Evolutionary conservation across 2,113 vertebrate species (phyloP).

Genomic region (Salvelinus fontinalis): DNA sequence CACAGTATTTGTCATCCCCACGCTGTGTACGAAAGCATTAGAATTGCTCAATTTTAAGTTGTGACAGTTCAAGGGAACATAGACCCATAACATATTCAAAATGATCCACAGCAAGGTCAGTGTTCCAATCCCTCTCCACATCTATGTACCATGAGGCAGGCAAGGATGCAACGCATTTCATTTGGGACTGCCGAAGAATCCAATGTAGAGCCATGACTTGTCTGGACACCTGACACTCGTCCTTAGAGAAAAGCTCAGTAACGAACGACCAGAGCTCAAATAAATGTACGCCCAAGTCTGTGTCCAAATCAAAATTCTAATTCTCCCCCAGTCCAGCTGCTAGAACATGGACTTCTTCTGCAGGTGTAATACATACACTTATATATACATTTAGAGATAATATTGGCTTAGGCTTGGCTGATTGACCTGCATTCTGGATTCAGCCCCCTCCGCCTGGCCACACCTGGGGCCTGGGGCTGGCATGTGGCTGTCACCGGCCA

Average conservation of each 20-base stretch:
- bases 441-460: conserved; percentile 80
- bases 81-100: conserved; percentile 74
- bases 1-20: conserved; percentile 45
- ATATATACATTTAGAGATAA: conserved; percentile 91
- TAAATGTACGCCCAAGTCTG: conserved; percentile 57
- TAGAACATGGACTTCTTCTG: conserved; percentile 58
- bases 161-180: conserved; percentile 72
- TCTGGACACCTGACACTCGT: conserved; percentile 67
- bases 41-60: conserved; percentile 72
- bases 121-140: conserved; percentile 68
- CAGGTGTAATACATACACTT: conserved; percentile 75
- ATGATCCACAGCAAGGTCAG: conserved; percentile 71
- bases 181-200: conserved; percentile 67
- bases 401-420: conserved; percentile 81
- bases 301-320: conserved; percentile 42
- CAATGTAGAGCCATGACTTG: conserved; percentile 74
- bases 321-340: conserved; percentile 21
- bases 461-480: conserved; percentile 95
- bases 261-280: conserved; percentile 56
- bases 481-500: conserved; percentile 91
- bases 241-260: conserved; percentile 56
- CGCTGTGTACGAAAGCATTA: conserved; percentile 66
- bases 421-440: conserved; percentile 94
- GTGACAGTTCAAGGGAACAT: conserved; percentile 77
- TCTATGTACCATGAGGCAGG: conserved; percentile 58